Conservation (phyloP, 1,140 invertebrate genomes). For the Zaprionus gabonicus region DNA sequence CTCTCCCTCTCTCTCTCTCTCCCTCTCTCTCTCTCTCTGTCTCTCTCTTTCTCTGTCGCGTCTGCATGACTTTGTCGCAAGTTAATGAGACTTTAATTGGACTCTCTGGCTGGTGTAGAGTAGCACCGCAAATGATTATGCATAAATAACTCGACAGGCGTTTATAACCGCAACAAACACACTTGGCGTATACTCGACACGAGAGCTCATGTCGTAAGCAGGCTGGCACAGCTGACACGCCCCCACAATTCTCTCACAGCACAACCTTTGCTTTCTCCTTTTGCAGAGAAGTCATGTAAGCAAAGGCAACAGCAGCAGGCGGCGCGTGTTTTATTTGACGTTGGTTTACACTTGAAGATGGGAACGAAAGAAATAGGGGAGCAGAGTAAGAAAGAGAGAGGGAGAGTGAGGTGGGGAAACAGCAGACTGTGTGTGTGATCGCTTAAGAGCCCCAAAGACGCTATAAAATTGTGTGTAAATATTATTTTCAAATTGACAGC, state of each 20-base stretch:
- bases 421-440: slow-evolving; percentile 7
- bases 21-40: not conserved
- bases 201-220: slow-evolving; percentile 41
- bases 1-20: not conserved
- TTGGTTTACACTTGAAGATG: not conserved
- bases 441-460: slow-evolving; percentile 47
- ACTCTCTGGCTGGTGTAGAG: slow-evolving; percentile 10
- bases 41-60: not conserved
- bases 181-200: slow-evolving; percentile 24
- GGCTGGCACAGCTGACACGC: slow-evolving; percentile 17
- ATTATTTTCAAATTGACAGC: slow-evolving; percentile 77
- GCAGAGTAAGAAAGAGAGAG: not conserved
- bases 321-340: slow-evolving; percentile 52
- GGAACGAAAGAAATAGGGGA: not conserved
- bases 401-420: not conserved
- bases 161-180: slow-evolving; percentile 29
- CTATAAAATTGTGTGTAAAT: slow-evolving; percentile 68
- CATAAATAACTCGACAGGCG: slow-evolving; percentile 43
- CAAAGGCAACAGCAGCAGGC: slow-evolving; percentile 52
- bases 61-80: not conserved
- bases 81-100: slow-evolving; percentile 17
- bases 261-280: not conserved
- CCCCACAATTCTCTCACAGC: not conserved
- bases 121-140: slow-evolving; percentile 37
- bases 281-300: slow-evolving; percentile 39